Evolutionary conservation across 2,888 invertebrate genomes (phyloP), one percentile per base, ranked within the genome.

Genomic region (Tanypteryx hageni): DNA sequence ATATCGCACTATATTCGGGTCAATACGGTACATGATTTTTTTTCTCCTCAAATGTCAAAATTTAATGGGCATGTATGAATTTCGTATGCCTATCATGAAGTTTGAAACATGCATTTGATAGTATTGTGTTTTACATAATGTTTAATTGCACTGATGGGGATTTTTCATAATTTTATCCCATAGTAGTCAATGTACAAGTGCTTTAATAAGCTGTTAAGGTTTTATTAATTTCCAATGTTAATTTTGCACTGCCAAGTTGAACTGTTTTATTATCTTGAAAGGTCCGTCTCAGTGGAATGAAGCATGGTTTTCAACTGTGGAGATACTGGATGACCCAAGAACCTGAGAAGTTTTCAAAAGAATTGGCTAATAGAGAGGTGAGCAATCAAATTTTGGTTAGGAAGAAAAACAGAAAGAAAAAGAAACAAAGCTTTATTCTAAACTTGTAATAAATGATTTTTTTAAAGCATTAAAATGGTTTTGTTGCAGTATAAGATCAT

Each of bases 301-400:
- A 96, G 94, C 95, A 97, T 94, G 96, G 96, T 94, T 96, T 95
- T 93, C 96, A 96, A 93, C 95, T 98, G 93, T 98, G 98, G 98
- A 96, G 97, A 57, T 97, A 97, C 94, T 97, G 97, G 96, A 97
- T 98, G 97, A 96, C 96, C 0, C 96, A 96, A 94, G 98, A 98
- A 95, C 95, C 95, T 0, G 95, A 96, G 4, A 95, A 96, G 94
- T 98, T 98, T 94, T 96, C 96, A 64, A 94, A 94, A 0, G 95
- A 97, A 92, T 95, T 98, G 91, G 96, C 96, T 27, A 97, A 98
- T 94, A 96, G 97, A 93, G 95, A 95, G 81, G 96, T 95, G 93
- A 93, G 92, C 92, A 31, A n/a, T 64, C 11, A 56, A 27, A 92
- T 16, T 92, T 31, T 31, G 16, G 92, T 11, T 44, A 11, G 44